These are phyloP conservation scores for Sorex araneus DNA, from an alignment of 2,113 vertebrate species.

Conservation along the genomic window DNA sequence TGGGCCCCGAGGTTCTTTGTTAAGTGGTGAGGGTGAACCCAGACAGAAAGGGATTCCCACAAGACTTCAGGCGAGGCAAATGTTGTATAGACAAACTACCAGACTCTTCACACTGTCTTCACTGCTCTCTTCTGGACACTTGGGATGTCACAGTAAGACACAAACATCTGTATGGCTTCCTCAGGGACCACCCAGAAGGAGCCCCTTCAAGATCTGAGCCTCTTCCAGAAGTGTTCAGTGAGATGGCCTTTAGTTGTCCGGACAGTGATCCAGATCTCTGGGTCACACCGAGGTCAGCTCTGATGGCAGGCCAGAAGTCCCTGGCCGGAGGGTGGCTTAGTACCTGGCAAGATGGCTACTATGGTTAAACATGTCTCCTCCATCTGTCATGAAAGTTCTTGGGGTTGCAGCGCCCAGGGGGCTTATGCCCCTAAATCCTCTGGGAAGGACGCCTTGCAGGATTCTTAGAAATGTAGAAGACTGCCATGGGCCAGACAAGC, in stretches of 20 bases:
- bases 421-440: neutral
- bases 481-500: neutral
- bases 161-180: conserved; percentile 10
- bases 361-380: neutral
- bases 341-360: neutral
- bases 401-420: neutral
- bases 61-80: neutral
- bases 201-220: neutral
- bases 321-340: neutral
- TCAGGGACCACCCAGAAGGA: neutral
- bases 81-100: neutral
- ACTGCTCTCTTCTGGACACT: neutral
- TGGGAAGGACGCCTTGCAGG: neutral
- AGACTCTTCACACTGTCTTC: neutral
- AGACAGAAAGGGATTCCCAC: neutral
- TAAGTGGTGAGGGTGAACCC: neutral
- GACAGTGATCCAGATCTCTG: neutral
- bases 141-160: neutral
- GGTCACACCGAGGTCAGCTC: neutral
- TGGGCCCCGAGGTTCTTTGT: neutral
- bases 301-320: neutral
- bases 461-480: neutral
- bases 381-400: neutral
- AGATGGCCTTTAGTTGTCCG: neutral
- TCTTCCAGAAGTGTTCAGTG: neutral